Evolutionary conservation across 2,888 invertebrate genomes (phyloP), one percentile per base, ranked within the genome.

Genomic region (Drosophila pseudotakahashii): DNA sequence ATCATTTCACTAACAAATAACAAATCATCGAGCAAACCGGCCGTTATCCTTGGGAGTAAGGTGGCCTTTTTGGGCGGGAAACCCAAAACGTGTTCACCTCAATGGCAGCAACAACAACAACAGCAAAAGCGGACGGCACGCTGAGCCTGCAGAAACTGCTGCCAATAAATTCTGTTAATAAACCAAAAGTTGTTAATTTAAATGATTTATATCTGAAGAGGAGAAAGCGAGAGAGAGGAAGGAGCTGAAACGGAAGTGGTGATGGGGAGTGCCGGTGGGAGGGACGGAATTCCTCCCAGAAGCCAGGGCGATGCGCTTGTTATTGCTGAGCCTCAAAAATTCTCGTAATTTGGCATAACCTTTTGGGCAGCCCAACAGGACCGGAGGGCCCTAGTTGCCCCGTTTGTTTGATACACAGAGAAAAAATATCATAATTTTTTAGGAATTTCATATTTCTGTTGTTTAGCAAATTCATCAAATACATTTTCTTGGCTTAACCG

Each of bases 81-180:
- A 53, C 60, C 55, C 48, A 70, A 78, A 76, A 81, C 54, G 70
- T 53, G 76, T 69, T 70, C 60, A 67, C 82, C 83, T 77, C 54
- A 72, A 59, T 70, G 41, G 34, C 62, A 63, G 26, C 47, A 48
- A 47, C 63, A 63, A 34, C 47, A 48, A 47, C 63, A 34, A 11
- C 26, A 23, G 11, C n/a, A n/a, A 61, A 19, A 62, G 36, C 53
- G 54, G 68, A 55, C 53, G 63, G 62, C 85, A 71, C 30, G 79
- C 84, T 79, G 88, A 81, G 87, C 79, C 89, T 79, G 77, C 85
- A 87, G 81, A 84, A 84, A 81, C 74, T 64, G 80, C 75, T 90
- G 89, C 89, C 90, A 89, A 89, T 89, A 89, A 89, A 90, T 89
- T 90, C 81, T 83, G 87, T 89, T 89, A 90, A 90, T 89, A 89